A percentile compares a stretch with the other conserved stretches of the same genome.
phyloP scores from a whole-genome alignment of 2,113 vertebrate species.

The Cephalopholis sonnerati region DNA sequence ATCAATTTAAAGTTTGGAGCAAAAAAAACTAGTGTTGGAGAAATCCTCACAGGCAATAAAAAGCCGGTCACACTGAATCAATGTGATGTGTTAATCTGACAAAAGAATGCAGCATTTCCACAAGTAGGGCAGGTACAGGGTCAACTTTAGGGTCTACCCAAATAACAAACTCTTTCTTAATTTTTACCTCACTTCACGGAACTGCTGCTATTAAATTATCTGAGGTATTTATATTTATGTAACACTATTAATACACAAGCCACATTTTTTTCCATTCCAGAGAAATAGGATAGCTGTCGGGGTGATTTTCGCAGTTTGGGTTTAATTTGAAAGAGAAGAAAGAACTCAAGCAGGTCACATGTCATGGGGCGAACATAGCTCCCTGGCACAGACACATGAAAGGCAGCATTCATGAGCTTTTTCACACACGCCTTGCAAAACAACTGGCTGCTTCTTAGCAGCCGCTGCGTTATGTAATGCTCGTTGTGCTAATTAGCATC shows the following conservation, averaged over 20 bases:
- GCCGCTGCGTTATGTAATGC: constrained; percentile 45
- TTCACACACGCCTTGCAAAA: constrained; percentile 66
- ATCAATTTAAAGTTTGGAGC: background rate
- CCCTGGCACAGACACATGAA: constrained; percentile 67
- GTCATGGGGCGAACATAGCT: constrained; percentile 53
- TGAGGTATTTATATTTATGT: background rate
- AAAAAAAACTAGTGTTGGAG: background rate
- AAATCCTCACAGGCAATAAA: constrained; percentile 11
- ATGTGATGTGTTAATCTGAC: constrained; percentile 6
- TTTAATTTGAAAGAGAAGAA: constrained; percentile 68
- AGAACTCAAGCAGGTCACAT: constrained; percentile 73
- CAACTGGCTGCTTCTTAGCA: constrained; percentile 60
- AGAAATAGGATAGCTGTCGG: background rate
- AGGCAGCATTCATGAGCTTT: constrained; percentile 76
- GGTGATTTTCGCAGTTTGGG: constrained; percentile 42
- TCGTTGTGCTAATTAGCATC: constrained; percentile 49
- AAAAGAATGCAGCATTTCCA: constrained; percentile 14
- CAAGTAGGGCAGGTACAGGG: background rate
- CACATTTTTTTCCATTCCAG: background rate
- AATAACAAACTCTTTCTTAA: background rate
- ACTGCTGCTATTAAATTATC: background rate
- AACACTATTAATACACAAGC: background rate
- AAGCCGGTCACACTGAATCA: background rate
- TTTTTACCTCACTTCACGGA: background rate
- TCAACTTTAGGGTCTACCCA: background rate